Evolutionary conservation across 2,797 vertebrate genomes (phyloP).

Genomic region (Xerus rutilus): DNA sequence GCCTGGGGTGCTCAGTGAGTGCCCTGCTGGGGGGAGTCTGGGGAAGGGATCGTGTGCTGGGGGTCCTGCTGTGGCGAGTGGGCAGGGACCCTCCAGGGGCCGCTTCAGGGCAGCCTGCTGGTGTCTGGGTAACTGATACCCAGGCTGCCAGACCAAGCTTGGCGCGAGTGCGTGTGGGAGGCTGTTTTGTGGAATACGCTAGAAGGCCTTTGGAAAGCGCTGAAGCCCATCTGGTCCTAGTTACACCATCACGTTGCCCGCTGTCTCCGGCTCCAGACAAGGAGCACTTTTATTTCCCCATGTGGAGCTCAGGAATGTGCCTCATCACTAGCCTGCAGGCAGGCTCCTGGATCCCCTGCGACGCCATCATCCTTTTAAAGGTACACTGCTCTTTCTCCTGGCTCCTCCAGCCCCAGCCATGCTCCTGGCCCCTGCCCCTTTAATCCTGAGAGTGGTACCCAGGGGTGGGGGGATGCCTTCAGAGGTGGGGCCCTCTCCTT

Average conservation of each 20-base stretch:
- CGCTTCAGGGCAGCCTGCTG: too few relatives aligned
- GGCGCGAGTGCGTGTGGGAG: conserved; percentile 46
- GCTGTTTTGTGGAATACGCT: conserved; percentile 71
- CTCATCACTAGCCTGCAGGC: conserved; percentile 28
- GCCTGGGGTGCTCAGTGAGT: not conserved
- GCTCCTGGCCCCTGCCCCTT: not conserved
- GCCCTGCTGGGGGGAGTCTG: not conserved
- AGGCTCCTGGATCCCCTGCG: too few relatives aligned
- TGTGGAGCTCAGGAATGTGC: conserved; percentile 79
- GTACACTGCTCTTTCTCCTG: not conserved
- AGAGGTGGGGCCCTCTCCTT: too few relatives aligned
- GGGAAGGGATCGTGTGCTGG: not conserved
- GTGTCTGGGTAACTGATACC: conserved; percentile 20
- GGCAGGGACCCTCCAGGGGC: not conserved
- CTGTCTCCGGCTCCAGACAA: conserved; percentile 78
- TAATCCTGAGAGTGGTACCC: too few relatives aligned
- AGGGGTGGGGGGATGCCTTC: too few relatives aligned
- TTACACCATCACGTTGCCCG: conserved; percentile 76
- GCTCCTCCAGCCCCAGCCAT: too few relatives aligned
- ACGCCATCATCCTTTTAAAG: not conserved
- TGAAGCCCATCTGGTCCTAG: conserved; percentile 86
- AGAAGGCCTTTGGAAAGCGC: conserved; percentile 76
- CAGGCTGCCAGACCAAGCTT: conserved; percentile 34
- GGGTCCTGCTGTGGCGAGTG: not conserved
- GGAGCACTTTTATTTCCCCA: conserved; percentile 81